Evolutionary conservation across 2,797 vertebrate species (phyloP), one percentile per base, ranked within the genome.

Genomic region (Fistularia commersonii): DNA sequence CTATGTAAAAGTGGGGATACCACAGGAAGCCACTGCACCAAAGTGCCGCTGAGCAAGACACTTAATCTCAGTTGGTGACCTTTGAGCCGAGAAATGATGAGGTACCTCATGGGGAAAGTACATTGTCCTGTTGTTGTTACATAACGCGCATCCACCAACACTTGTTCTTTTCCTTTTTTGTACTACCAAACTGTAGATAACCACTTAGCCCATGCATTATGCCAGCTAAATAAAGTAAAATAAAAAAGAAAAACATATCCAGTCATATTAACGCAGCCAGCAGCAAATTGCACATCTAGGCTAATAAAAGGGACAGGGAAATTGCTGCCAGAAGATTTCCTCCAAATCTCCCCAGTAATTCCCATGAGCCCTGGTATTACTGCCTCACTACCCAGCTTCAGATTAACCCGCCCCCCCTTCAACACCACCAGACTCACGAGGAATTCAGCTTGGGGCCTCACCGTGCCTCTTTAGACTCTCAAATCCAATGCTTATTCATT

Each of bases 261-360:
- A 71, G 79, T 86, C 76, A 74, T 52, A 68, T 79, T 81, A 80
- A 80, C 74, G 64, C 46, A 70, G 58, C 63, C 61, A 13, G 70
- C 59, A 60, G 71, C 70, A 75, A 77, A 81, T 76, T 80, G 77
- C 69, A 67, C 70, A 76, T 81, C 66, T 59, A 67, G 62, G 79
- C 82, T 86, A 83, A 84, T 88, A 82, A 81, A 83, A 85, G 64
- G 48, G 47, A 71, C 67, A 51, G 54, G 62, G 73, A 83, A 77
- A 81, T 66, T 63, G 72, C 74, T 81, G 81, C 67, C 71, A 81
- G 76, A 69, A 75, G 77, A 77, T 85, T 76, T 76, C 78, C 76
- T 76, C 66, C 68, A 79, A 85, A 86, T 85, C 76, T 82, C 68
- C 52, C 42, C 62, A 57, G 69, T 83, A 87, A 85, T 85, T 85